Conservation (phyloP, 2,888 invertebrate species). For the Allolobophora icterica region DNA sequence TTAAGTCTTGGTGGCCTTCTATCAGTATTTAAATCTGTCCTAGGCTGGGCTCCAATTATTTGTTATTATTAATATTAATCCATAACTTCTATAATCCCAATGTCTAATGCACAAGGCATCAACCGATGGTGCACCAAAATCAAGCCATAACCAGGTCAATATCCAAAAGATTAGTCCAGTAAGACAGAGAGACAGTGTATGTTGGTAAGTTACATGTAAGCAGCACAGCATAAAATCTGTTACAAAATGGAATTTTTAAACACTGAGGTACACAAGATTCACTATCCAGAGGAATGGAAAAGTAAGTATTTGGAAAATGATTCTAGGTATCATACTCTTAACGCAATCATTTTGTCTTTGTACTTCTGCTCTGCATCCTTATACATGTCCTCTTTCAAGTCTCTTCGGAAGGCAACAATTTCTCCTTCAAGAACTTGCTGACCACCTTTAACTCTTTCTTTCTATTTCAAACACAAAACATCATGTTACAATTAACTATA, state of each 20-base stretch:
- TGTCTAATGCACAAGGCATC: no score
- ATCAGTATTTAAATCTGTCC: no score
- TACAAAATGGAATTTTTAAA: not conserved
- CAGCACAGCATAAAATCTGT: not conserved
- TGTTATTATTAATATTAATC: no score
- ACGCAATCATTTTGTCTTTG: slow-evolving; percentile 43
- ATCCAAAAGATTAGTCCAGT: no score
- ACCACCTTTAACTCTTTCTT: slow-evolving; percentile 54
- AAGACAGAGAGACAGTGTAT: not conserved
- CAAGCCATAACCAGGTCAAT: no score
- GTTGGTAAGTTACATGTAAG: not conserved
- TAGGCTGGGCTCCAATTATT: no score
- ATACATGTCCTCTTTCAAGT: slow-evolving; percentile 61
- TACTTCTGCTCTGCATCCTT: slow-evolving; percentile 47
- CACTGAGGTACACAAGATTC: not conserved
- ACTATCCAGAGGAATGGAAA: not conserved
- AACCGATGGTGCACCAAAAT: no score
- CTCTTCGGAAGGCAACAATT: slow-evolving; percentile 66
- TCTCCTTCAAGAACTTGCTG: slow-evolving; percentile 62
- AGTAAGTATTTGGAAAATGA: not conserved
- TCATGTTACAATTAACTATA: not conserved
- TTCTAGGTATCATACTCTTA: slow-evolving; percentile 41
- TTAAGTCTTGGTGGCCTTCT: not conserved
- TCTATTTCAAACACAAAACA: slow-evolving; percentile 48
- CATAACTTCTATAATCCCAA: no score